Evolutionary conservation across 2,888 invertebrate species (phyloP), one percentile per base, ranked within the genome.

Genomic region (Neoaliturus tenellus): DNA sequence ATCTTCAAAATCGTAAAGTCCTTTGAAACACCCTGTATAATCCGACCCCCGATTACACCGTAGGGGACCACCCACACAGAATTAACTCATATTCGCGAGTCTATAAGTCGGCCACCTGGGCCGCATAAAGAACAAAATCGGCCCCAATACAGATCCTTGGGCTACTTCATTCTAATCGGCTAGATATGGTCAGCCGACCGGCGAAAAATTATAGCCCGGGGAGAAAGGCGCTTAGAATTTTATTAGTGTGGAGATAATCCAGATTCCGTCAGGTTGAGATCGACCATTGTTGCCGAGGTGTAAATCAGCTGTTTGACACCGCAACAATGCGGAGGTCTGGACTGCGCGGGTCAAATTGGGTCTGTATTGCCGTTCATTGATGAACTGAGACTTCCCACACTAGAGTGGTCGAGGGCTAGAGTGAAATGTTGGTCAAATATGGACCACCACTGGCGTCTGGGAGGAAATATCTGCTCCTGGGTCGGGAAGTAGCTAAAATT

Each of bases 271-370:
- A 71, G 71, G 71, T 71, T 23, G 20, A 20, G 25, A 71, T 39
- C 71, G 71, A 2, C 39, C 71, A 39, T 39, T n/a, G n/a, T n/a
- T n/a, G n/a, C 51, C 4, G 1, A 31, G 71, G 35, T 71, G 71
- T 71, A 71, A 35, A 71, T 71, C 71, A 71, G 71, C 6, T 10
- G 20, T 39, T 67, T 71, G 71, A 71, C 51, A 51, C 51, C 51
- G 12, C 71, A 71, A 23, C 71, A 3, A 33, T 31, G 58, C 12
- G 25, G 14, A 51, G 23, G 23, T 3, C 44, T 8, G 39, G 25
- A 25, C 2, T 39, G 8, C 4, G n/a, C 8, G n/a, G n/a, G 62
- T 28, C 62, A 62, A 55, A 55, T 55, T 55, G 28, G 25, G 28
- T 0, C 14, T 28, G 14, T 5, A 1, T 62, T 28, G 4, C 33